Evolutionary conservation across 2,888 invertebrate species (phyloP).

Genomic region (Oligia strigilis): DNA sequence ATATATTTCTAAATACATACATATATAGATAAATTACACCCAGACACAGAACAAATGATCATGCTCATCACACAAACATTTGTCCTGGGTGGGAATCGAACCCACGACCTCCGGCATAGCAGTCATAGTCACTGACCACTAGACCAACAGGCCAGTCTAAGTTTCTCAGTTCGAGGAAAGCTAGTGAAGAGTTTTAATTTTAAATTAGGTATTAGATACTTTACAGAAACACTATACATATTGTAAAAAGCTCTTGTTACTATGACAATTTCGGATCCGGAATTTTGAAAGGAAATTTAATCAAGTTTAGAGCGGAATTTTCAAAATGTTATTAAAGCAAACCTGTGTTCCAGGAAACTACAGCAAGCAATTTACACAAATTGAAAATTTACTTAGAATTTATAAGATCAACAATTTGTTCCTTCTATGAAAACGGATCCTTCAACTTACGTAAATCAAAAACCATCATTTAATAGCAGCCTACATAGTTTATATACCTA

Average conservation of each 20-base stretch:
- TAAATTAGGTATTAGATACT: not conserved
- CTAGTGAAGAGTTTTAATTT: slow-evolving; percentile 10
- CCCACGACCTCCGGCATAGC: too few relatives aligned
- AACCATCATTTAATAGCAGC: not conserved
- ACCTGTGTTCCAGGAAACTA: not conserved
- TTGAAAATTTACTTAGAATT: not conserved
- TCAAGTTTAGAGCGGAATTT: not conserved
- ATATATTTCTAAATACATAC: too few relatives aligned
- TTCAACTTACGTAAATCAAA: too few relatives aligned
- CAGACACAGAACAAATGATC: too few relatives aligned
- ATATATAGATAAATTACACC: too few relatives aligned
- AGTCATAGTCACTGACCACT: too few relatives aligned
- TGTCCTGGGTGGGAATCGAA: too few relatives aligned
- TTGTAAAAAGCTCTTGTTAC: not conserved
- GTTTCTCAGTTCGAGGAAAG: not conserved
- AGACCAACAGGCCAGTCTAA: too few relatives aligned
- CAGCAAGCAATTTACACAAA: not conserved
- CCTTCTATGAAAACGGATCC: not conserved
- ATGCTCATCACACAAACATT: too few relatives aligned
- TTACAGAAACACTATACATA: not conserved
- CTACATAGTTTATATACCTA: not conserved
- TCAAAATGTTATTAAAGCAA: not conserved
- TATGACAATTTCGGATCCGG: not conserved
- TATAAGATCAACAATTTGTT: not conserved
- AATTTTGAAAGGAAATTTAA: not conserved